These are phyloP conservation scores for Hiodon alosoides DNA, from an alignment of 2,113 vertebrate species.

Conservation along the genomic window DNA sequence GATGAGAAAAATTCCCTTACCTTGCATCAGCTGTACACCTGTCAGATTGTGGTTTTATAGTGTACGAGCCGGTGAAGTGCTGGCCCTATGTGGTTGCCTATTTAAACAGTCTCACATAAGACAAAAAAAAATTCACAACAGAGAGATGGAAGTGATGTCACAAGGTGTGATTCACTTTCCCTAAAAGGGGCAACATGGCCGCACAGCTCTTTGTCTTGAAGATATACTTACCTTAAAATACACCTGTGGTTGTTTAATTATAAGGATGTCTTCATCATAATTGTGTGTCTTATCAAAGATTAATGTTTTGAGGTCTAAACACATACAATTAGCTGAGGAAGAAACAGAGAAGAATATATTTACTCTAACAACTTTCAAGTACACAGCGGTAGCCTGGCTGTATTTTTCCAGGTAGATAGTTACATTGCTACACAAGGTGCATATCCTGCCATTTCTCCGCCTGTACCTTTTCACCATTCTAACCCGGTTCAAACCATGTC, in stretches of 20 bases:
- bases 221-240: conserved; percentile 23
- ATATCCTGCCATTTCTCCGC: neutral
- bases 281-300: conserved; percentile 23
- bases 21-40: neutral
- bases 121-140: conserved; percentile 3
- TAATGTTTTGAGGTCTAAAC: conserved; percentile 23
- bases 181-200: conserved; percentile 3
- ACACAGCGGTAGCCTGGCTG: neutral
- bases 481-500: neutral
- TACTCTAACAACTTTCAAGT: conserved; percentile 13
- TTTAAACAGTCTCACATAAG: conserved; percentile 20
- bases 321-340: conserved; percentile 19
- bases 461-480: too few species aligned
- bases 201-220: conserved; percentile 19
- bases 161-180: conserved; percentile 18
- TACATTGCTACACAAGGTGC: neutral
- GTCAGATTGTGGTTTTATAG: neutral
- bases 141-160: conserved; percentile 12
- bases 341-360: conserved; percentile 19
- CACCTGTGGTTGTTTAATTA: conserved; percentile 19
- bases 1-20: neutral
- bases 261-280: conserved; percentile 12
- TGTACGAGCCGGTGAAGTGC: neutral
- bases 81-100: neutral
- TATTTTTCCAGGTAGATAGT: conserved; percentile 12